Evolutionary conservation across 2,113 vertebrate genomes (phyloP).

Genomic region (Blennius ocellaris): DNA sequence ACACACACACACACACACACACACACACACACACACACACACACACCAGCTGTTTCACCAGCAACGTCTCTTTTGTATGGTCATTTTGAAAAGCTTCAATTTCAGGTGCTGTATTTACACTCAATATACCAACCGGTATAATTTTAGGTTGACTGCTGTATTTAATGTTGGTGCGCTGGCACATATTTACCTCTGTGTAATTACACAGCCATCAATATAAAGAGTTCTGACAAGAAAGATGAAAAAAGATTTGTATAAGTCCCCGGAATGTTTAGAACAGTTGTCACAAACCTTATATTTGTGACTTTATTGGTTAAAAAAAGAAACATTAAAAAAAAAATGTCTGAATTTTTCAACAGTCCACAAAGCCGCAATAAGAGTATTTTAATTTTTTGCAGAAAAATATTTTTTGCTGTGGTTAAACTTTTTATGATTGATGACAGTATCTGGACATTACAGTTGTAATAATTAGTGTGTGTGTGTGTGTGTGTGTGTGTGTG

Average conservation of each 20-base stretch:
- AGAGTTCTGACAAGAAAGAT: not conserved
- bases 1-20: too few relatives aligned
- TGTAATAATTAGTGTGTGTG: constrained; percentile 51
- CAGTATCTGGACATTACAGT: not conserved
- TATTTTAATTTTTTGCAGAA: constrained; percentile 12
- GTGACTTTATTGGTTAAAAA: too few relatives aligned
- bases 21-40: too few relatives aligned
- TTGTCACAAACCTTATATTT: too few relatives aligned
- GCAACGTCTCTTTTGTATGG: not conserved
- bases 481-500: constrained; percentile 57
- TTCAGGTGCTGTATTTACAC: not conserved
- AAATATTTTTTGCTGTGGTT: not conserved
- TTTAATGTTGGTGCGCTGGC: constrained; percentile 11
- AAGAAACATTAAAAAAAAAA: too few relatives aligned
- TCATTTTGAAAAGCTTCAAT: constrained; percentile 7
- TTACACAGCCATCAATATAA: not conserved
- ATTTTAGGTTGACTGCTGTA: constrained; percentile 4
- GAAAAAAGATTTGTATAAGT: not conserved
- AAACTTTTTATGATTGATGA: too few relatives aligned
- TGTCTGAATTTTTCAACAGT: constrained; percentile 5
- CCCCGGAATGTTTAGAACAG: too few relatives aligned
- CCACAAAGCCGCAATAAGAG: not conserved
- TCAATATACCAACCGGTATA: not conserved
- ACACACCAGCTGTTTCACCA: too few relatives aligned
- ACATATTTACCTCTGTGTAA: not conserved